Percentiles rank a stretch among this genome's conserved stretches.
Evolutionary conservation across 64 coral and sea anemone genomes (phyloP).

Genomic region (Stylophora pistillata): DNA sequence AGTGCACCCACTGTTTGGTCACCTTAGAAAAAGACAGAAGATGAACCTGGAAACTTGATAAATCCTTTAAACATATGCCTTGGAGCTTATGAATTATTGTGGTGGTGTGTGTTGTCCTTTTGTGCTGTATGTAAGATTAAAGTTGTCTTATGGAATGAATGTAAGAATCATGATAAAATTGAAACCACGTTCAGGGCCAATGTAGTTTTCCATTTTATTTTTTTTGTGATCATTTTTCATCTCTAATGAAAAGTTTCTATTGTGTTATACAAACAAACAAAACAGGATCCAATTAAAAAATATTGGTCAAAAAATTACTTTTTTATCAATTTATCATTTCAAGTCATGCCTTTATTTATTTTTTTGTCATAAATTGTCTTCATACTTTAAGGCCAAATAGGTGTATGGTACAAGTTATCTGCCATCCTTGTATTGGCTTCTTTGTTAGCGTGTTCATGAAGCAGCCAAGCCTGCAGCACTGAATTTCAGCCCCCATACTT

Average conservation of each 20-base stretch:
- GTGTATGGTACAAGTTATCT: background rate
- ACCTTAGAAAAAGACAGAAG: background rate
- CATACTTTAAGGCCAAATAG: background rate
- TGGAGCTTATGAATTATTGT: background rate
- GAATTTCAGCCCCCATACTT: background rate
- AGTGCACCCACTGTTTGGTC: background rate
- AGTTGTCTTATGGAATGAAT: background rate
- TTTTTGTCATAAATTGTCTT: background rate
- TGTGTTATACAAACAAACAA: too few species aligned
- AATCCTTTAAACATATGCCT: constrained; percentile 12
- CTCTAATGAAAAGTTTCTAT: background rate
- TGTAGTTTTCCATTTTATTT: too few species aligned
- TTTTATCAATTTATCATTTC: background rate
- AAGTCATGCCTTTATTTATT: background rate
- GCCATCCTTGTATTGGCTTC: constrained; percentile 21
- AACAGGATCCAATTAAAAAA: too few species aligned
- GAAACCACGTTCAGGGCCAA: background rate
- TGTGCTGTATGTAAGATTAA: background rate
- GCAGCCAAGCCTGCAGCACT: background rate
- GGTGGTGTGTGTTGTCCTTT: background rate
- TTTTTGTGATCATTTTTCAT: too few species aligned
- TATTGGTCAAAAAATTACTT: background rate
- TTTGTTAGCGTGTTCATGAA: background rate
- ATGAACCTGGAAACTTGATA: background rate
- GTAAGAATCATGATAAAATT: background rate